Percentiles rank a stretch among this genome's conserved stretches.
phyloP scores from a whole-genome alignment of 2,113 vertebrate species.

The Anoura caudifer region DNA sequence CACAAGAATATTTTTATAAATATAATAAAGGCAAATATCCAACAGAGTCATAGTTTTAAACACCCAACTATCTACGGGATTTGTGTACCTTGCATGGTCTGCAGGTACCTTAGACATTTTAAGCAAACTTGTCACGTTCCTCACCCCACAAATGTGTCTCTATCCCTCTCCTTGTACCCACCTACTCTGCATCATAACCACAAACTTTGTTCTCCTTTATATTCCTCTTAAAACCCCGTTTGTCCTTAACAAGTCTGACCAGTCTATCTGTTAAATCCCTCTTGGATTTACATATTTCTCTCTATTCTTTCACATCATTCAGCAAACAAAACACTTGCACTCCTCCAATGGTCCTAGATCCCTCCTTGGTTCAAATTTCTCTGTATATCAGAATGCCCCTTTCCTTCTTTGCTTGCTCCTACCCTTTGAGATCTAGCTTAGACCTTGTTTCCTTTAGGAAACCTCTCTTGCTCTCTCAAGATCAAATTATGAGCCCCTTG shows the following conservation, averaged over 20 bases:
- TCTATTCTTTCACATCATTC: neutral
- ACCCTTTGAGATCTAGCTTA: neutral
- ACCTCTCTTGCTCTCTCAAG: neutral
- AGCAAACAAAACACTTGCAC: neutral
- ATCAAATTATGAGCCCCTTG: neutral
- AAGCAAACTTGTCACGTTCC: neutral
- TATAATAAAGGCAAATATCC: neutral
- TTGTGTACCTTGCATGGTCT: neutral
- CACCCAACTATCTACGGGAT: neutral
- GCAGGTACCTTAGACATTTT: neutral
- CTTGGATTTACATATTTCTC: neutral
- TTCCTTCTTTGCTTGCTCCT: neutral
- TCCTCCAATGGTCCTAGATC: neutral
- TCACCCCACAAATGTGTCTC: neutral
- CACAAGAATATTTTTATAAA: neutral
- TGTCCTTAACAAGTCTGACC: neutral
- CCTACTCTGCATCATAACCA: neutral
- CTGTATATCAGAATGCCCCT: neutral
- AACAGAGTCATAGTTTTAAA: neutral
- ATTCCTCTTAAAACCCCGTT: neutral
- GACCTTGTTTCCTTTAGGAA: neutral
- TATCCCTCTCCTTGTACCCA: neutral
- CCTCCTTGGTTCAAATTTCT: neutral
- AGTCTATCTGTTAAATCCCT: neutral
- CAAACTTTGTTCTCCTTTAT: neutral